A percentile compares a stretch with the other conserved stretches of the same genome.
Evolutionary conservation across 2,888 invertebrate species (phyloP).

Genomic region (Melanargia galathea): DNA sequence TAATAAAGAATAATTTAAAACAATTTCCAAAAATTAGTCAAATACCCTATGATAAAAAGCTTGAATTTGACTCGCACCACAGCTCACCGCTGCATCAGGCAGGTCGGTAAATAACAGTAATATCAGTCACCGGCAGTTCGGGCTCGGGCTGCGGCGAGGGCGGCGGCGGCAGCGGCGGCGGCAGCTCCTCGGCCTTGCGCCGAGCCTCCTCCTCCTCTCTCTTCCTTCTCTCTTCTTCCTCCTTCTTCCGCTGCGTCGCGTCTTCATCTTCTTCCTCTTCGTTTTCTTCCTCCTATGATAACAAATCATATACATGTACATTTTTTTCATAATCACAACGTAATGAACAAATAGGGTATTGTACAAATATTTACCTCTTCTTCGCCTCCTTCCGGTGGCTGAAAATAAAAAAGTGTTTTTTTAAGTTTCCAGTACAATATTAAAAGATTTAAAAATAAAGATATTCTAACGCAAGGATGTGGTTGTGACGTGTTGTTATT

Average conservation of each 20-base stretch:
- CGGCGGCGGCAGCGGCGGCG: conserved; percentile 70
- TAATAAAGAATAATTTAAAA: too few species aligned
- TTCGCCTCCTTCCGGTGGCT: conserved; percentile 69
- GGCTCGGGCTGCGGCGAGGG: conserved; percentile 70
- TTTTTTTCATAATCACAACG: not conserved
- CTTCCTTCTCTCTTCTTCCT: conserved; percentile 58
- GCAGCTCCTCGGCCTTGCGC: conserved; percentile 68
- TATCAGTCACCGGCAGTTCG: conserved; percentile 59
- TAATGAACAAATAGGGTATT: not conserved
- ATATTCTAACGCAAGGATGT: too few species aligned
- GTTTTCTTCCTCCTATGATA: conserved; percentile 49
- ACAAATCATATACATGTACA: not conserved
- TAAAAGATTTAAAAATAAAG: not conserved
- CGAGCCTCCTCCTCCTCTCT: conserved; percentile 70
- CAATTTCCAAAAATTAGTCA: too few species aligned
- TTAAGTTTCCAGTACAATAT: not conserved
- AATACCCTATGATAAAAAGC: too few species aligned
- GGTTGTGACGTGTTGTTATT: too few species aligned
- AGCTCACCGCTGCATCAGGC: too few species aligned
- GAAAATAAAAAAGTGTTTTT: conserved; percentile 45
- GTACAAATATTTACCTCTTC: conserved; percentile 57
- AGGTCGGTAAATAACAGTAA: too few species aligned
- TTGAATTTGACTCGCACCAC: too few species aligned
- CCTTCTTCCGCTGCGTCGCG: conserved; percentile 54
- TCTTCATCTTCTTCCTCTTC: conserved; percentile 75